Base-by-base conservation (phyloP, 1,140 invertebrate species). In the Achatina immaculata region DNA sequence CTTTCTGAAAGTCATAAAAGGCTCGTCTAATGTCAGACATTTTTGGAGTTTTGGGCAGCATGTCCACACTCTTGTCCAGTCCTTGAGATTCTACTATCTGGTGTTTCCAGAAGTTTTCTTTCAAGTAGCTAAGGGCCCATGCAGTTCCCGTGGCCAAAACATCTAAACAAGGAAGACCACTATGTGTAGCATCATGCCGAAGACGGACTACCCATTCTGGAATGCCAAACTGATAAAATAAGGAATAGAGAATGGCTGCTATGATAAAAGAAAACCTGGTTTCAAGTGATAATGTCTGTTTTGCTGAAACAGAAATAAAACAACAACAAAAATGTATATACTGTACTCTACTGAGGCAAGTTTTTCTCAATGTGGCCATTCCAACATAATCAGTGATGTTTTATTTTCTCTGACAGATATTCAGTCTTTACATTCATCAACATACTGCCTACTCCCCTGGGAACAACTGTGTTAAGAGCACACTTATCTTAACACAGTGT, bases 161-260 rank as follows among this genome's bases (percentile, higher is more conserved):
- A 66, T 83, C 81, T 19, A 85, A 55, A 40, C 48, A 71, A 28
- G 84, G 84, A 19, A 85, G 42, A 19, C 80, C 45, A 38, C 69
- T 48, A 43, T 85, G 84, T 28, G 83, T 82, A 6, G 79, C 81
- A 38, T 85, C 83, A 73, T 85, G 84, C 0, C 84, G 81, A 34
- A 85, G 66, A 7, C 82, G 58, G 31, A 85, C 84, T 40, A 85
- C 80, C 84, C 84, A 85, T 58, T 84, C 80, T 16, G 84, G 84
- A 43, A 85, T 82, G 48, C 83, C 84, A 83, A 83, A 81, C 84
- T 85, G 74, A 16, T 38, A 78, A 48, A 21, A 83, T 51, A 68
- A 65, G 40, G 43, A 83, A 24, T 31, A 38, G 11, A 68, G n/a
- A n/a, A n/a, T n/a, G n/a, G n/a, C 45, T 81, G 24, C 24, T 31